These are phyloP conservation scores for Brachypteracias leptosomus DNA, from an alignment of 2,113 vertebrate genomes.

Conservation along the genomic window DNA sequence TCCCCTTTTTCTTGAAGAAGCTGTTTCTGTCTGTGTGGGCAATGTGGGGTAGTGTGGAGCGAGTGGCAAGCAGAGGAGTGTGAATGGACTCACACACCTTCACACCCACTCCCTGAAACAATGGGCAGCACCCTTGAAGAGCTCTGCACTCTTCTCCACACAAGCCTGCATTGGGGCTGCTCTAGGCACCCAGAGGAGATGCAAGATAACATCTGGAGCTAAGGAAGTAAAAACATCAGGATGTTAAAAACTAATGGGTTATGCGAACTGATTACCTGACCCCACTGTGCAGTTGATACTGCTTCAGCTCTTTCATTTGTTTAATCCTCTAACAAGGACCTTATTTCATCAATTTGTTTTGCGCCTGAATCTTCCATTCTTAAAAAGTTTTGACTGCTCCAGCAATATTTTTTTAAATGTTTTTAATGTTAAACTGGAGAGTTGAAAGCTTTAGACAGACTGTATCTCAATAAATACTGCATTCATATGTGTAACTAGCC, in stretches of 20 bases:
- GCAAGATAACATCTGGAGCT: neutral
- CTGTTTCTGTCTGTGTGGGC: neutral
- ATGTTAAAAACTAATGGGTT: neutral
- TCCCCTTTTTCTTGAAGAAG: neutral
- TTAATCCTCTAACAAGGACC: neutral
- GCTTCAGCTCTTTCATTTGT: neutral
- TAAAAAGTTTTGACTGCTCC: neutral
- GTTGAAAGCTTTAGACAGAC: neutral
- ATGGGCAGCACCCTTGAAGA: neutral
- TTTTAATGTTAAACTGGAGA: neutral
- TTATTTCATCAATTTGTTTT: neutral
- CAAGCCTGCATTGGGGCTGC: neutral
- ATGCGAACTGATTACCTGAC: neutral
- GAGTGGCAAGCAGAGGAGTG: neutral
- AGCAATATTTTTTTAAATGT: neutral
- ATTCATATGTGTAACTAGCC: neutral
- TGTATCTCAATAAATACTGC: neutral
- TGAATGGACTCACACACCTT: neutral
- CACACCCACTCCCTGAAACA: rapidly evolving
- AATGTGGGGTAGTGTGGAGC: neutral
- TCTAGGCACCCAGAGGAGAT: neutral
- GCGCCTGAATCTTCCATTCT: neutral
- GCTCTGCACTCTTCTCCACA: neutral
- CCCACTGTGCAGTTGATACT: neutral
- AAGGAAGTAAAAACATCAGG: neutral